phyloP scores from a whole-genome alignment of 2,113 vertebrate genomes.

The Phalacrocorax brasilianus region DNA sequence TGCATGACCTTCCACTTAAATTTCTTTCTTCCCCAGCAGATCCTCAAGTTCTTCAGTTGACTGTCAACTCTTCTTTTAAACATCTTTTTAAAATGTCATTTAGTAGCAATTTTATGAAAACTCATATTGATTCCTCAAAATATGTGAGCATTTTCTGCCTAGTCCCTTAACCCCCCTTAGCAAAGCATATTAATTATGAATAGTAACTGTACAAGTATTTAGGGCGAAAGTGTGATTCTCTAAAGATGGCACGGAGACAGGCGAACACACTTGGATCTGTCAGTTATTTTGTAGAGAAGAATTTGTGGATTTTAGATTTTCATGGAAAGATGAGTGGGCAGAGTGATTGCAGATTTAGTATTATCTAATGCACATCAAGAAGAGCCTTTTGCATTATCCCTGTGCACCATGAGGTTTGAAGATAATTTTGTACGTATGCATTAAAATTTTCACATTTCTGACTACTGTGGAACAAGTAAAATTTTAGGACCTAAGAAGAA shows the following conservation, averaged over 20 bases:
- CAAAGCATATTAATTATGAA: not conserved
- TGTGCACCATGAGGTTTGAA: not conserved
- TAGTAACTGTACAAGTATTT: not conserved
- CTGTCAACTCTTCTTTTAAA: not conserved
- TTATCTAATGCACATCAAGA: not conserved
- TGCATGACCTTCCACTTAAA: not conserved
- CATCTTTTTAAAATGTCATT: not conserved
- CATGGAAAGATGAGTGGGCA: not conserved
- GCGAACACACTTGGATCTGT: not conserved
- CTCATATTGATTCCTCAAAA: not conserved
- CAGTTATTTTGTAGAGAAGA: not conserved
- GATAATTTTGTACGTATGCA: not conserved
- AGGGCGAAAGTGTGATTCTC: not conserved
- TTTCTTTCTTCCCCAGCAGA: not conserved
- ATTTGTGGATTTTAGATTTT: not conserved
- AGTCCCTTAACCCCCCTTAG: not conserved
- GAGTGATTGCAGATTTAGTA: not conserved
- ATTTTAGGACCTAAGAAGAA: not conserved
- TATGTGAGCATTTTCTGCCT: not conserved
- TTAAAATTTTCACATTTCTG: not conserved
- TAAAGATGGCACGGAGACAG: not conserved
- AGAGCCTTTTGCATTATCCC: not conserved
- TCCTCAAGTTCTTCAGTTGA: not conserved
- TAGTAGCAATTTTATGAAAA: not conserved
- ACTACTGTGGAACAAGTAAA: not conserved